phyloP scores from a whole-genome alignment of 2,113 vertebrate genomes.

The Sphyrna mokarran region DNA sequence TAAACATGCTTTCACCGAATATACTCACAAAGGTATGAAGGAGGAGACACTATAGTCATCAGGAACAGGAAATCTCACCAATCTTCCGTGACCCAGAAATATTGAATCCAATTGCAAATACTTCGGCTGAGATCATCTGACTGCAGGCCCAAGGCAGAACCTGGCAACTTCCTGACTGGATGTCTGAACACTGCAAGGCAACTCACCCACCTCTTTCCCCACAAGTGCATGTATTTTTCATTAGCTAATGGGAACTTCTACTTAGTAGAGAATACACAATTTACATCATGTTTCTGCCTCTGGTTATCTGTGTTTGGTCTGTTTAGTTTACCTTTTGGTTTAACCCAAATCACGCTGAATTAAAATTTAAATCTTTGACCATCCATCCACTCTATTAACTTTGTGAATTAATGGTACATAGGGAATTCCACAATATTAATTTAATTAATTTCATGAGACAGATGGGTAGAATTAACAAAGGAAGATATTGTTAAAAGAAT shows the following conservation, averaged over 20 bases:
- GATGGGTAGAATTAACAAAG: neutral
- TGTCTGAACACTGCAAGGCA: neutral
- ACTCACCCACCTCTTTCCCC: neutral
- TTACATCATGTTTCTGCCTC: neutral
- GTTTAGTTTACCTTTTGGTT: neutral
- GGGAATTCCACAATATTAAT: neutral
- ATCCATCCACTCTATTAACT: neutral
- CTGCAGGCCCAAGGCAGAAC: neutral
- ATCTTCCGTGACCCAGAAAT: neutral
- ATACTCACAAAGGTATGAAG: neutral
- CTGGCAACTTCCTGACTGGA: neutral
- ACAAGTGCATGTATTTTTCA: neutral
- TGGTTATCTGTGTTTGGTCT: neutral
- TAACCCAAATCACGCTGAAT: neutral
- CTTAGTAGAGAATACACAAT: neutral
- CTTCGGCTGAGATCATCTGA: neutral
- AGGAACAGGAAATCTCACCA: neutral
- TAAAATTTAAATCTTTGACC: neutral
- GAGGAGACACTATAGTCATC: neutral
- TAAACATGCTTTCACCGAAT: neutral
- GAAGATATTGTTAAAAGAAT: neutral
- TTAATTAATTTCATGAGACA: neutral
- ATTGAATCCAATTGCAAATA: neutral
- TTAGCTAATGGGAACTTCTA: neutral
- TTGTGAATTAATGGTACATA: neutral